Conservation (phyloP, 2,113 vertebrate species). For the Pelecanoides urinatrix region DNA sequence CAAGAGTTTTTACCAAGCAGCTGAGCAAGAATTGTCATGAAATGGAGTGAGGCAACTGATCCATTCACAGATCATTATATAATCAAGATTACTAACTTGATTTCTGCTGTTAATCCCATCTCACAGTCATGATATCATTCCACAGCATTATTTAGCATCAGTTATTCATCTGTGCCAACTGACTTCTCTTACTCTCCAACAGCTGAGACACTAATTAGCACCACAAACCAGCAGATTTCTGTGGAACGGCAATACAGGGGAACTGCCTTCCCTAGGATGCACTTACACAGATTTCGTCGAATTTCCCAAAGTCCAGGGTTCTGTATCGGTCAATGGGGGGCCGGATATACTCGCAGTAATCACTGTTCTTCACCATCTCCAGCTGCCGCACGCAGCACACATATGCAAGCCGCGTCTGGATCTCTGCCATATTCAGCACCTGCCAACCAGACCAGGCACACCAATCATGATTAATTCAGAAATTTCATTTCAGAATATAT, state of each 20-base stretch:
- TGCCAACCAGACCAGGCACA: constrained; percentile 11
- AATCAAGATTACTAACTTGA: background rate
- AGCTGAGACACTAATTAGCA: background rate
- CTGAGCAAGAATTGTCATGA: background rate
- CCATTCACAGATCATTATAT: background rate
- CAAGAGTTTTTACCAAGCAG: background rate
- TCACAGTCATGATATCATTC: background rate
- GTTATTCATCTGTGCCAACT: background rate
- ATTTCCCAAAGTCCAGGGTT: constrained; percentile 91
- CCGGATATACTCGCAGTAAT: constrained; percentile 93
- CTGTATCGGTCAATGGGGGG: constrained; percentile 89
- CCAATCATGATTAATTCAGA: background rate
- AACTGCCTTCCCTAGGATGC: background rate
- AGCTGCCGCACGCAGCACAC: constrained; percentile 95
- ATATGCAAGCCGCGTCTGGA: constrained; percentile 91
- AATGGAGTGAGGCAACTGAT: background rate
- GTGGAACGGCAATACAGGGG: accelerated
- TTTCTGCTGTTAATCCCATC: background rate
- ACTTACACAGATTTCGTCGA: constrained; percentile 92
- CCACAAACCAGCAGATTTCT: background rate
- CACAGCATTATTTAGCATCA: background rate
- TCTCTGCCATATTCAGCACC: constrained; percentile 97
- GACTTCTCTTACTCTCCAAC: background rate
- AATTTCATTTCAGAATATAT: background rate
- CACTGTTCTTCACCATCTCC: constrained; percentile 86